These are phyloP conservation scores for Scyliorhinus canicula DNA, from an alignment of 2,797 vertebrate genomes.

Conservation along the genomic window DNA sequence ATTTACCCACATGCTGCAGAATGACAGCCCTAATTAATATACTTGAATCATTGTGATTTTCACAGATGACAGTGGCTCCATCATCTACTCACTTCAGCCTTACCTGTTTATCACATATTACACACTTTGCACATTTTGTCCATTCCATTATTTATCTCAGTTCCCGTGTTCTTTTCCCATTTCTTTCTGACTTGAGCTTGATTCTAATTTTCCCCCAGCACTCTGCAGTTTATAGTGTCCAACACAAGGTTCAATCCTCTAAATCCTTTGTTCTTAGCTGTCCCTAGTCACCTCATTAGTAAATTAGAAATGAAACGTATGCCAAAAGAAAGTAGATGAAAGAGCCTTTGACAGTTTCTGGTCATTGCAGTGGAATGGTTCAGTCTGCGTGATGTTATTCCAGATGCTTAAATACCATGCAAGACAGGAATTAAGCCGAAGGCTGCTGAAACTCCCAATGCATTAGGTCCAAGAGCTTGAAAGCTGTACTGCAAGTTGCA, in stretches of 20 bases:
- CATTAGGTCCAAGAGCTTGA: neutral
- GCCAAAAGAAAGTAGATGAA: neutral
- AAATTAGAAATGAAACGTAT: neutral
- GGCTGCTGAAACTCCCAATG: neutral
- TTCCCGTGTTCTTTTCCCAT: neutral
- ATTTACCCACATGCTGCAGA: too few species aligned
- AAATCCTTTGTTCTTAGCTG: neutral
- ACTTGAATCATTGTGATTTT: neutral
- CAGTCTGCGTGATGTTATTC: neutral
- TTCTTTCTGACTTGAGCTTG: neutral
- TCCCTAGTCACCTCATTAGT: neutral
- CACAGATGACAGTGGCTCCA: neutral
- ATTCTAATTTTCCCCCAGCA: neutral
- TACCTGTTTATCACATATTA: neutral
- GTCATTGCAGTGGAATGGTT: neutral
- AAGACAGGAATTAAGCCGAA: neutral
- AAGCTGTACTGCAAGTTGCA: neutral
- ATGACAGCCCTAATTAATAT: neutral
- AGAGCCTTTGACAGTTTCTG: neutral
- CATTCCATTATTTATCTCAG: too few species aligned
- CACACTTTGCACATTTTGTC: neutral
- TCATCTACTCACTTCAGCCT: neutral
- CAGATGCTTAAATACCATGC: neutral
- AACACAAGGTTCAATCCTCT: neutral
- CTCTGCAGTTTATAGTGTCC: neutral